phyloP scores from a whole-genome alignment of 2,888 invertebrate genomes.

The Pilophorus perplexus region DNA sequence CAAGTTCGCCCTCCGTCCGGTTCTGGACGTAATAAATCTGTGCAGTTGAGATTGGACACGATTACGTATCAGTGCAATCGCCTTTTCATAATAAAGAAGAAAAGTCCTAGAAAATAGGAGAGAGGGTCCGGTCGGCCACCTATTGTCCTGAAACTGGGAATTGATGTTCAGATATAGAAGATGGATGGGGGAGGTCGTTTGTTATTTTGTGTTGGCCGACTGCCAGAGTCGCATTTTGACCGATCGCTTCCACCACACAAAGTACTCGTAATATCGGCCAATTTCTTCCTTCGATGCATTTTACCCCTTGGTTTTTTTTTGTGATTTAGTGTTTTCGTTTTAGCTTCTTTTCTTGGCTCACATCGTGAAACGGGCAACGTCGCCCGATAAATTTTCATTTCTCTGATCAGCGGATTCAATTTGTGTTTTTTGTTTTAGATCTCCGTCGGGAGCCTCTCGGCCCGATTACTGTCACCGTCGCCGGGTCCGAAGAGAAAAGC shows the following conservation, averaged over 20 bases:
- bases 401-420: no score
- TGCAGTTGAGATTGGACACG: no score
- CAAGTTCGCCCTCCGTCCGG: no score
- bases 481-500: conserved; percentile 46
- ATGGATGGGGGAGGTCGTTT: background rate
- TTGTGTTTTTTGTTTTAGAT: conserved; percentile 45
- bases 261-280: background rate
- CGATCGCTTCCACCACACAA: background rate
- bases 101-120: no score
- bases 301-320: background rate
- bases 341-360: no score
- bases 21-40: no score
- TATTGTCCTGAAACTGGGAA: background rate
- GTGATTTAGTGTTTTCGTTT: no score
- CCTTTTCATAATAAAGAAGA: no score
- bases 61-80: no score
- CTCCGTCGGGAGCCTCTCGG: conserved; percentile 49
- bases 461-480: conserved; percentile 49
- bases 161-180: conserved; percentile 10
- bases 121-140: no score
- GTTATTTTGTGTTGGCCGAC: background rate
- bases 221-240: background rate
- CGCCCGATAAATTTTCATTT: background rate
- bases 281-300: background rate
- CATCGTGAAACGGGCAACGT: no score